Evolutionary conservation across 2,888 invertebrate genomes (phyloP), one percentile per base, ranked within the genome.

Genomic region (Cloeon dipterum): DNA sequence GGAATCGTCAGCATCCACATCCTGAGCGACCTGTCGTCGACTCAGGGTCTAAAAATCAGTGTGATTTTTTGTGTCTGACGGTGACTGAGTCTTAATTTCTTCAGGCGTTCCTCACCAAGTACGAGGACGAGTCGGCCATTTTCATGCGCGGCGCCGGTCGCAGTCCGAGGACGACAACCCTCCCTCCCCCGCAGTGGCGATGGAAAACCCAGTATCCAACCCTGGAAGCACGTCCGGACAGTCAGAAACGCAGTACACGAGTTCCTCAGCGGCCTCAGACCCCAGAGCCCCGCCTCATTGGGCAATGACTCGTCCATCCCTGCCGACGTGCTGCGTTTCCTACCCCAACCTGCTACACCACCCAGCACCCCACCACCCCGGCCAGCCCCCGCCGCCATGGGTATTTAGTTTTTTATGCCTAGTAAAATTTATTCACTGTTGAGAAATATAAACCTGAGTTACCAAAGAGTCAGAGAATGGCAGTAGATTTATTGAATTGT

Each of bases 141-240:
- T 81, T 73, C 46, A 48, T 50, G 20, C 61, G 81, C 61, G 81
- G n/a, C 58, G 73, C 2, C 63, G 81, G 40, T 78, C 88, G 2
- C 75, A 89, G 46, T 85, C 85, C 2, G 93, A 93, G 54, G 93
- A 94, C 50, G 93, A 94, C 51, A 91, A 93, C 59, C 93, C 93
- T 2, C 85, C 91, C 0, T 91, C 91, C 0, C 93, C 93, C 0
- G 75, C 88, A 47, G 73, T 82, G 1, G 29, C 29, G 7, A 74
- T 82, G 53, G 82, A 85, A 55, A n/a, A n/a, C n/a, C n/a, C n/a
- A n/a, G 66, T 55, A 26, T 53, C 56, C 3, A 42, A 43, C 14
- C 44, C 45, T 7, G 29, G 29, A 29, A 29, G 29, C 16, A 29
- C 29, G 5, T 29, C 29, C 29, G 25, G 25, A 10, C 29, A 29